Evolutionary conservation across 2,888 invertebrate species (phyloP), one percentile per base, ranked within the genome.

Genomic region (Dermolepida albohirtum): DNA sequence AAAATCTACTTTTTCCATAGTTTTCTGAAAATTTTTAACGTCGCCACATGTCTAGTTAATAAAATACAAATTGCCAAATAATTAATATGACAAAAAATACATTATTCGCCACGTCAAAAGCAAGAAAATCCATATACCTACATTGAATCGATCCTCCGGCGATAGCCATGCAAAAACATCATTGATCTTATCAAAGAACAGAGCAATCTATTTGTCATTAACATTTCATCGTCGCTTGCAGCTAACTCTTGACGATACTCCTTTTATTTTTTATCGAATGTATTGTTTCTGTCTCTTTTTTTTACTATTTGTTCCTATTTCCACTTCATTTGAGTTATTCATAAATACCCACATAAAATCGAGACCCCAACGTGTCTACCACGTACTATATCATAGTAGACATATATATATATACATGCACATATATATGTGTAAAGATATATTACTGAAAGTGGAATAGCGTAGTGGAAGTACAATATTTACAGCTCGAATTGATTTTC

Each of bases 171-270:
- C 51, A 2, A 52, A 52, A 52, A 39, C 51, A 27, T 34, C 51
- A 52, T 52, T 52, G 51, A 52, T 52, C 51, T 52, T 52, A 52
- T 52, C 51, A 29, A n/a, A 34, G 22, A 52, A 10, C 47, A 22
- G n/a, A 8, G 43, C 59, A 59, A 59, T 59, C 59, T 59, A 59
- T 59, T 59, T 44, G 59, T 59, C 59, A 29, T 59, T 59, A 59
- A 41, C 59, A 12, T 59, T 59, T 29, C 51, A 14, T 52, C 51
- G 12, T 14, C 7, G 14, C 34, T 34, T 34, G 34, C 6, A 17
- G 49, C n/a, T 5, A 49, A 17, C 22, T 22, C 22, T 8, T 49
- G 49, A 17, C 49, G 10, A 6, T 50, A 22, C 10, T 22, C 22
- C 8, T 50, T 34, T 34, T 10, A 34, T 34, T 34, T 22, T 34